A percentile compares a stretch with the other conserved stretches of the same genome.
Conservation (phyloP, 2,797 vertebrate species). For the Sebastes hubbsi region DNA sequence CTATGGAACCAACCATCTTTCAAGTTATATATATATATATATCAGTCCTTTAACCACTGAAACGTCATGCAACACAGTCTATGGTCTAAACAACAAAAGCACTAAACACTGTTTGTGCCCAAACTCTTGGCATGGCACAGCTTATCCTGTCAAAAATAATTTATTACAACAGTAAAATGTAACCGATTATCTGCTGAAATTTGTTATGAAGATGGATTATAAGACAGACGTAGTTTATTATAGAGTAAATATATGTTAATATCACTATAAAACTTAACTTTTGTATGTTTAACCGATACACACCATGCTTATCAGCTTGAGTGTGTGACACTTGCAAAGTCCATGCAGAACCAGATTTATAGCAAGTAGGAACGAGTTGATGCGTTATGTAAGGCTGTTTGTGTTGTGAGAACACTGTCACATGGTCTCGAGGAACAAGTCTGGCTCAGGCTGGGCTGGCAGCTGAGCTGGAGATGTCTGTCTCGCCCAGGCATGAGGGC, state of each 20-base stretch:
- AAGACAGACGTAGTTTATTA: constrained; percentile 24
- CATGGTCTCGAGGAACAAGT: constrained; percentile 62
- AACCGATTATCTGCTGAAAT: constrained; percentile 29
- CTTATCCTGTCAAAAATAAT: constrained; percentile 21
- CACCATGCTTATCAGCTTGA: constrained; percentile 24
- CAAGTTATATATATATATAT: constrained; percentile 74
- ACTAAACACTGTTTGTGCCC: constrained; percentile 42
- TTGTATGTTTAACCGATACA: constrained; percentile 25
- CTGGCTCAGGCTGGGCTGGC: constrained; percentile 65
- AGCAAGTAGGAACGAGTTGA: constrained; percentile 45
- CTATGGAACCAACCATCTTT: constrained; percentile 66
- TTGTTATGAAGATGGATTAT: constrained; percentile 1
- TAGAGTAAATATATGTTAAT: constrained; percentile 31
- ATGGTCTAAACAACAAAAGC: constrained; percentile 57
- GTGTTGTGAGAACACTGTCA: constrained; percentile 73
- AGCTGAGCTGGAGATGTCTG: constrained; percentile 63
- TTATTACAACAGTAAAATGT: constrained; percentile 41
- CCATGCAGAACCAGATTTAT: constrained; percentile 53
- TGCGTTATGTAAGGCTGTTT: constrained; percentile 66
- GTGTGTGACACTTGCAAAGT: constrained; percentile 30
- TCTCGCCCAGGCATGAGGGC: constrained; percentile 66
- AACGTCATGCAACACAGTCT: constrained; percentile 49
- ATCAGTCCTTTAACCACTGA: constrained; percentile 50
- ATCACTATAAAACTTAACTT: constrained; percentile 24
- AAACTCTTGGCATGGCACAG: constrained; percentile 36